Conservation (phyloP, 2,888 invertebrate genomes). For the Caprella mutica region DNA sequence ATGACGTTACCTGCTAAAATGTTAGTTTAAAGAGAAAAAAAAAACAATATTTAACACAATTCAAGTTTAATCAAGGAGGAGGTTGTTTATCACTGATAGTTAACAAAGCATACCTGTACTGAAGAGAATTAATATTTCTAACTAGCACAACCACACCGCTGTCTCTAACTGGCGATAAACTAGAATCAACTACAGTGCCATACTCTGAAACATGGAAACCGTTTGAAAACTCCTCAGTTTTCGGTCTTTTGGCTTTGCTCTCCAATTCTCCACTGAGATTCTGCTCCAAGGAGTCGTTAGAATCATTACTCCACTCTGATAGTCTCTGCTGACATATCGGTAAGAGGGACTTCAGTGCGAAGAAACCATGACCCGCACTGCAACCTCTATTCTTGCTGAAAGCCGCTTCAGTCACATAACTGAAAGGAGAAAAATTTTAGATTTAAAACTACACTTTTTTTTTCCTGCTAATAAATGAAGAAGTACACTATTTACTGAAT, state of each 20-base stretch:
- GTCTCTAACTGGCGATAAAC: background rate
- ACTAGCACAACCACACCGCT: conserved; percentile 12
- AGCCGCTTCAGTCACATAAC: conserved; percentile 11
- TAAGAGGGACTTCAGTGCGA: conserved; percentile 14
- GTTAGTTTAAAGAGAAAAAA: background rate
- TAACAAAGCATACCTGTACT: conserved; percentile 12
- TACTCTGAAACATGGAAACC: too few species aligned
- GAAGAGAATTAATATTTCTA: conserved; percentile 13
- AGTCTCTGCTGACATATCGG: background rate
- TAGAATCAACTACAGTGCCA: too few species aligned
- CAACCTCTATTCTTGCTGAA: conserved; percentile 18
- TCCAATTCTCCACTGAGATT: too few species aligned
- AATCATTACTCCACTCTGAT: background rate
- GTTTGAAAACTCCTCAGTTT: too few species aligned
- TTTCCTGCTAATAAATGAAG: too few species aligned
- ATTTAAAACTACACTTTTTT: too few species aligned
- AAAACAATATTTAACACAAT: background rate
- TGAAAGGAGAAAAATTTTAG: too few species aligned
- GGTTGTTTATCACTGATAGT: background rate
- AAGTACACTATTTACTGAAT: too few species aligned
- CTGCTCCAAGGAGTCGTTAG: too few species aligned
- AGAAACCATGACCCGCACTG: conserved; percentile 21
- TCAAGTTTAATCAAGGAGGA: background rate
- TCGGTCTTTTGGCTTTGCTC: too few species aligned
- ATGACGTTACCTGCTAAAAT: too few species aligned